These are phyloP conservation scores for Anastatus disparis DNA, from an alignment of 1,140 invertebrate genomes.

Conservation along the genomic window DNA sequence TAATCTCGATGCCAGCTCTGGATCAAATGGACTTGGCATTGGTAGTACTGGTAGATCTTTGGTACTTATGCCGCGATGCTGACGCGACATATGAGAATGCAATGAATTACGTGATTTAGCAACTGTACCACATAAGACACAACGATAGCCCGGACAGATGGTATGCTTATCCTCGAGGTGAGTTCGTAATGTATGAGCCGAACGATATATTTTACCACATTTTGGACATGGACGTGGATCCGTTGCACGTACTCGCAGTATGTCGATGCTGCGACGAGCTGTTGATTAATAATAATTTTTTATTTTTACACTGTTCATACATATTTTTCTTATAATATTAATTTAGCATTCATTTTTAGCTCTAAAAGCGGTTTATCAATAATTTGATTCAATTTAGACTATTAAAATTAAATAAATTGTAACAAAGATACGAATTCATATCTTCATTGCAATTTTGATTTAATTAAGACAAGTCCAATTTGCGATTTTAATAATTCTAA, in stretches of 20 bases:
- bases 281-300: slow-evolving; percentile 57
- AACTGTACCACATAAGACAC: slow-evolving; percentile 90
- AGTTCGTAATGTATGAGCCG: slow-evolving; percentile 88
- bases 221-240: slow-evolving; percentile 91
- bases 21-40: slow-evolving; percentile 91
- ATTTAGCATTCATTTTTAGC: too few relatives aligned
- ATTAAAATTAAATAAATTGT: too few relatives aligned
- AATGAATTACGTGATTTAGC: slow-evolving; percentile 90
- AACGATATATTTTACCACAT: slow-evolving; percentile 92
- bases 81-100: slow-evolving; percentile 92
- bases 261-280: slow-evolving; percentile 81
- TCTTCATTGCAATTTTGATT: too few relatives aligned
- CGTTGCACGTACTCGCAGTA: slow-evolving; percentile 87
- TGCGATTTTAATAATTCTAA: too few relatives aligned
- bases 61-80: slow-evolving; percentile 90
- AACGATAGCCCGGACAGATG: slow-evolving; percentile 89
- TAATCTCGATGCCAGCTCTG: slow-evolving; percentile 82
- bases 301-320: too few relatives aligned
- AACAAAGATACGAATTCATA: too few relatives aligned
- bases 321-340: too few relatives aligned
- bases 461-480: too few relatives aligned
- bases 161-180: slow-evolving; percentile 94
- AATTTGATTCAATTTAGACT: too few relatives aligned
- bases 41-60: slow-evolving; percentile 90
- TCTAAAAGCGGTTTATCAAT: too few relatives aligned